Percentiles rank a stretch among this genome's conserved stretches.
Evolutionary conservation across 2,797 vertebrate genomes (phyloP).

Genomic region (Microtus californicus): DNA sequence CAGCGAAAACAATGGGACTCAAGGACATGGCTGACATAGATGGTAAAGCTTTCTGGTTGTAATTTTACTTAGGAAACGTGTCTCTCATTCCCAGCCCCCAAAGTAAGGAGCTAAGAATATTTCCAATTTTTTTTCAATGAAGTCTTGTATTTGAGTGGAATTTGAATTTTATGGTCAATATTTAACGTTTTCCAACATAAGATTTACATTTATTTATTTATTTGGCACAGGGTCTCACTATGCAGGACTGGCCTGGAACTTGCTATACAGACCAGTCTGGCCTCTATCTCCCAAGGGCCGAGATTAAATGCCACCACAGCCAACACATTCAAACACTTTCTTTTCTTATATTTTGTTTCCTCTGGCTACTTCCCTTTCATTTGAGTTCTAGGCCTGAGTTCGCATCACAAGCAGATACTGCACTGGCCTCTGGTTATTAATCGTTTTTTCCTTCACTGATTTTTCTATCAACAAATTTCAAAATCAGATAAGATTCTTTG

Average conservation of each 20-base stretch:
- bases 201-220: background rate
- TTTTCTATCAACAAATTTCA: background rate
- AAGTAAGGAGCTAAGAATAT: slow-evolving; percentile 19
- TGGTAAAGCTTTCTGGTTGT: background rate
- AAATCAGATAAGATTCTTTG: background rate
- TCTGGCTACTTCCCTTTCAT: background rate
- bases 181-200: slow-evolving; percentile 40
- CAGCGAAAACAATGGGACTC: slow-evolving; percentile 12
- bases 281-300: background rate
- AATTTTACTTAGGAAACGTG: background rate
- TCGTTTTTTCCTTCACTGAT: background rate
- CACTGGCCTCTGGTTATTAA: background rate
- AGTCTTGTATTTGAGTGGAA: slow-evolving; percentile 19
- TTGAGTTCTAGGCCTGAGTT: background rate
- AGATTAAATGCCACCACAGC: too few relatives aligned
- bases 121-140: background rate
- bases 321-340: slow-evolving; percentile 8
- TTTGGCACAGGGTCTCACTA: background rate
- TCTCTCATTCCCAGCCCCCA: background rate
- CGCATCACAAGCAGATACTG: background rate
- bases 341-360: background rate
- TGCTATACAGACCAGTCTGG: background rate
- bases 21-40: background rate
- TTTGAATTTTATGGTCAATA: slow-evolving; percentile 20
- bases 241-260: background rate